These are phyloP conservation scores for Bubo scandiacus DNA, from an alignment of 2,113 vertebrate genomes.

Conservation along the genomic window DNA sequence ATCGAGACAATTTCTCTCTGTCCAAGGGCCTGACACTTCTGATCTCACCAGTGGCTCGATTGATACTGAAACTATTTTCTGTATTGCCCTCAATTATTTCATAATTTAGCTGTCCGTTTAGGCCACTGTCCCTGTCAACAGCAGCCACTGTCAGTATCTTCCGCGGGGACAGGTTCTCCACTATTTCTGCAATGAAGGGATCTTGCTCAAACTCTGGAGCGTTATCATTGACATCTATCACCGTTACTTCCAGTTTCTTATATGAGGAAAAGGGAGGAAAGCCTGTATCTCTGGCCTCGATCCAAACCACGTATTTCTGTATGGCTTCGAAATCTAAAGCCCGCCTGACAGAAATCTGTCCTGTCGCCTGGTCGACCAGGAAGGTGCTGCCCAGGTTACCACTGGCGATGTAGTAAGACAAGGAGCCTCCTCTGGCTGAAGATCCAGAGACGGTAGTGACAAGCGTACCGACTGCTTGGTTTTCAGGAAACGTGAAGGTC, in stretches of 20 bases:
- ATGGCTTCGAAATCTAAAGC: slow-evolving; percentile 90
- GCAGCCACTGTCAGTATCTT: slow-evolving; percentile 85
- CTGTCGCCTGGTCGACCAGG: slow-evolving; percentile 90
- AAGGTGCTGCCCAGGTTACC: slow-evolving; percentile 92
- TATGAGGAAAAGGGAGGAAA: slow-evolving; percentile 97
- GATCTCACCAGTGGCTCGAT: slow-evolving; percentile 88
- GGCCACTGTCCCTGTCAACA: slow-evolving; percentile 87
- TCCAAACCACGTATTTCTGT: slow-evolving; percentile 91
- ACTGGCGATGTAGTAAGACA: slow-evolving; percentile 94
- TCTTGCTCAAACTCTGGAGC: slow-evolving; percentile 85
- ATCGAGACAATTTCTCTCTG: slow-evolving; percentile 85
- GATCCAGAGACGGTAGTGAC: slow-evolving; percentile 85
- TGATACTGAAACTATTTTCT: slow-evolving; percentile 89
- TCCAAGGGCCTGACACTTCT: slow-evolving; percentile 87
- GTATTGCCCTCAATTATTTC: slow-evolving; percentile 87
- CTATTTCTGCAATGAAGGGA: slow-evolving; percentile 86
- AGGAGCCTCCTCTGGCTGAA: slow-evolving; percentile 84
- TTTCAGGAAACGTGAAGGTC: slow-evolving; percentile 89
- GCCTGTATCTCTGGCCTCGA: slow-evolving; percentile 92
- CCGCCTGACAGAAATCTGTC: slow-evolving; percentile 84
- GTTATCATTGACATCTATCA: slow-evolving; percentile 94
- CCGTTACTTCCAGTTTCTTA: slow-evolving; percentile 85
- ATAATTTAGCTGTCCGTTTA: slow-evolving; percentile 90
- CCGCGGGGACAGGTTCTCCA: slow-evolving; percentile 89
- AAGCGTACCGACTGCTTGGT: slow-evolving; percentile 82